These are phyloP conservation scores for Galeopsomyia nigrocyanea DNA, from an alignment of 2,888 invertebrate species.

Conservation along the genomic window DNA sequence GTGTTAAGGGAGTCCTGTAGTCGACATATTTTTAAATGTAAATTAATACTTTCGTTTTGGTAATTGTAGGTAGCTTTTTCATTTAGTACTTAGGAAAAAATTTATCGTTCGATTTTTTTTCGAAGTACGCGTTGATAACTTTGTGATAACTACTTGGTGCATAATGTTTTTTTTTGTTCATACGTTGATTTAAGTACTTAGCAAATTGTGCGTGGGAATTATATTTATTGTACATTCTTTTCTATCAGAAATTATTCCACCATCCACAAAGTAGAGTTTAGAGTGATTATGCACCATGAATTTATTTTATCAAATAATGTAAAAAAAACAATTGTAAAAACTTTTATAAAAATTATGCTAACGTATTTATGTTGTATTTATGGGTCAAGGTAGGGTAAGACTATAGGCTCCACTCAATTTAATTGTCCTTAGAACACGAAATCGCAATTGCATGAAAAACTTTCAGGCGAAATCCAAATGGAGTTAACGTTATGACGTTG, in stretches of 20 bases:
- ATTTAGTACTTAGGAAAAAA: slow-evolving; percentile 33
- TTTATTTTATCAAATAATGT: slow-evolving; percentile 13
- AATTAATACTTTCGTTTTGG: slow-evolving; percentile 25
- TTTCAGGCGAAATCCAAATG: slow-evolving; percentile 19
- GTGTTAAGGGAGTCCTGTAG: slow-evolving; percentile 33
- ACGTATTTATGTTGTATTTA: slow-evolving; percentile 7
- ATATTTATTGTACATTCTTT: slow-evolving; percentile 9
- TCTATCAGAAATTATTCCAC: slow-evolving; percentile 5
- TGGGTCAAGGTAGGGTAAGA: slow-evolving; percentile 4
- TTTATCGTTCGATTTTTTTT: slow-evolving; percentile 27
- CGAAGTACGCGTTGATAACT: slow-evolving; percentile 1
- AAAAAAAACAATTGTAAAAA: slow-evolving; percentile 14
- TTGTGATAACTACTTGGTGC: slow-evolving; percentile 17
- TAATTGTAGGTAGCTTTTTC: slow-evolving; percentile 19
- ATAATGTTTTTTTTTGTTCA: slow-evolving; percentile 22
- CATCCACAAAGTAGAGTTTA: too few relatives aligned
- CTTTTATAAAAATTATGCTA: slow-evolving; percentile 9
- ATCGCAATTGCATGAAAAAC: slow-evolving; percentile 6
- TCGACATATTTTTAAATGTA: slow-evolving; percentile 19
- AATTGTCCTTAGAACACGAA: slow-evolving; percentile 17
- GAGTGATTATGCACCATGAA: neutral
- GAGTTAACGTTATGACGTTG: slow-evolving; percentile 14
- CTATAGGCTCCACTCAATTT: slow-evolving; percentile 23
- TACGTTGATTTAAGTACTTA: too few relatives aligned
- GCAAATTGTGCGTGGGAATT: too few relatives aligned